Conservation (phyloP, 2,888 invertebrate species). For the Phaedon cochleariae region DNA sequence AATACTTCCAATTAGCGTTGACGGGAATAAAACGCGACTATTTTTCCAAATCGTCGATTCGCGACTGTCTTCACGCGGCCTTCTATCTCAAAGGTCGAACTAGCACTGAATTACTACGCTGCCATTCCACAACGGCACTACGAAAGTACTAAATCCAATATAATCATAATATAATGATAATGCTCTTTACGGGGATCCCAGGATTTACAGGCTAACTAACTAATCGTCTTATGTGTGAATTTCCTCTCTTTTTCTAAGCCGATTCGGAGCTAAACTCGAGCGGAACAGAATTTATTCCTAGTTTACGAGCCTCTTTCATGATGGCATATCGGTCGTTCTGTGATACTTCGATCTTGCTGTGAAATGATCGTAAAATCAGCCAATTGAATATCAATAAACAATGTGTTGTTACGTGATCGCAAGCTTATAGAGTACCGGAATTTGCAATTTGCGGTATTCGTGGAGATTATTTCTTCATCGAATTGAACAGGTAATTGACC, state of each 20-base stretch:
- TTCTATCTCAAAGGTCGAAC: slow-evolving; percentile 51
- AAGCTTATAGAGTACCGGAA: neutral
- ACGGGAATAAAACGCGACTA: slow-evolving; percentile 8
- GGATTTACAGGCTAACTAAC: slow-evolving; percentile 60
- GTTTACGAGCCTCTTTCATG: slow-evolving; percentile 6
- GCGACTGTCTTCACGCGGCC: slow-evolving; percentile 43
- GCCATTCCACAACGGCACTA: slow-evolving; percentile 57
- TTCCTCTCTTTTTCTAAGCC: slow-evolving; percentile 63
- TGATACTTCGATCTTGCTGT: slow-evolving; percentile 17
- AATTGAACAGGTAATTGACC: neutral
- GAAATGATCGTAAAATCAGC: slow-evolving; percentile 26
- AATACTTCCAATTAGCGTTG: slow-evolving; percentile 29
- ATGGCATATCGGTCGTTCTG: slow-evolving; percentile 6
- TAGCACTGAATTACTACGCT: slow-evolving; percentile 56
- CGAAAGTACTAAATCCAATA: slow-evolving; percentile 62
- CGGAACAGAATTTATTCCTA: slow-evolving; percentile 21
- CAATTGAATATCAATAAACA: slow-evolving; percentile 28
- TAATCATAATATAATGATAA: slow-evolving; percentile 65
- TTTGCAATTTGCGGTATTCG: neutral
- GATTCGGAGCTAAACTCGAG: slow-evolving; percentile 41
- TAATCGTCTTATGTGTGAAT: slow-evolving; percentile 64
- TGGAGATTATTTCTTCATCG: slow-evolving; percentile 9
- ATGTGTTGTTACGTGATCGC: slow-evolving; percentile 11
- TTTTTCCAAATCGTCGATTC: slow-evolving; percentile 25
- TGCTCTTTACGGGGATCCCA: slow-evolving; percentile 62